phyloP scores from a whole-genome alignment of 2,888 invertebrate genomes.

The Litoditis marina region DNA sequence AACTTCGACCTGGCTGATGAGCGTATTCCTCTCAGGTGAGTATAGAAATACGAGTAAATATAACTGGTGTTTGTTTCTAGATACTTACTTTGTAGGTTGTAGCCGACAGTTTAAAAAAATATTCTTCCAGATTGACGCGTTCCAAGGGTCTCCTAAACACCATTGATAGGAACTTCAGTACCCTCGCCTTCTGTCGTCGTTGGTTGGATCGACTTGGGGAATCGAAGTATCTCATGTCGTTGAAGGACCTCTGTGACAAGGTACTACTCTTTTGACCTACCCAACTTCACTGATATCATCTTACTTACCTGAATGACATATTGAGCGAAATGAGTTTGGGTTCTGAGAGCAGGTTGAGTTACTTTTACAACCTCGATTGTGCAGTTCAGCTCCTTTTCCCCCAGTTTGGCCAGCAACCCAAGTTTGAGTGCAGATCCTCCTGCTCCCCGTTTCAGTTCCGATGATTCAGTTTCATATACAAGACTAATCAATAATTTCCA shows the following conservation, averaged over 20 bases:
- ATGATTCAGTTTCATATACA: too few species aligned
- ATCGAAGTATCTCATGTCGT: slow-evolving; percentile 93
- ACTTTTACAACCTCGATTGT: too few species aligned
- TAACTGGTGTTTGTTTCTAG: too few species aligned
- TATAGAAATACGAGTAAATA: too few species aligned
- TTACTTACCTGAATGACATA: too few species aligned
- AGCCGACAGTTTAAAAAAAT: background rate
- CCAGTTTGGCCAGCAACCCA: too few species aligned
- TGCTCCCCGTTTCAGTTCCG: too few species aligned
- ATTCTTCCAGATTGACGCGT: slow-evolving; percentile 73
- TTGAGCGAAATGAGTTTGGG: too few species aligned
- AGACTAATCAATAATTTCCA: too few species aligned
- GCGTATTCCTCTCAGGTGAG: slow-evolving; percentile 81
- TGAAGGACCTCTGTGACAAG: slow-evolving; percentile 96
- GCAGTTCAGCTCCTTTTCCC: too few species aligned
- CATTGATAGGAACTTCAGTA: slow-evolving; percentile 94
- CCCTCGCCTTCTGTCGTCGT: slow-evolving; percentile 94
- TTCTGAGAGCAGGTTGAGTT: too few species aligned
- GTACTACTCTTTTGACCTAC: slow-evolving; percentile 11
- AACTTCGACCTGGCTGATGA: slow-evolving; percentile 78
- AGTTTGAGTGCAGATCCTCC: too few species aligned
- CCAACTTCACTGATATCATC: background rate
- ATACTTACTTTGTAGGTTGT: background rate
- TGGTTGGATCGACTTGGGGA: slow-evolving; percentile 97
- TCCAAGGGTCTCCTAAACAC: slow-evolving; percentile 85